Conservation (phyloP, 2,797 vertebrate species). For the Sebastes trivittatus region DNA sequence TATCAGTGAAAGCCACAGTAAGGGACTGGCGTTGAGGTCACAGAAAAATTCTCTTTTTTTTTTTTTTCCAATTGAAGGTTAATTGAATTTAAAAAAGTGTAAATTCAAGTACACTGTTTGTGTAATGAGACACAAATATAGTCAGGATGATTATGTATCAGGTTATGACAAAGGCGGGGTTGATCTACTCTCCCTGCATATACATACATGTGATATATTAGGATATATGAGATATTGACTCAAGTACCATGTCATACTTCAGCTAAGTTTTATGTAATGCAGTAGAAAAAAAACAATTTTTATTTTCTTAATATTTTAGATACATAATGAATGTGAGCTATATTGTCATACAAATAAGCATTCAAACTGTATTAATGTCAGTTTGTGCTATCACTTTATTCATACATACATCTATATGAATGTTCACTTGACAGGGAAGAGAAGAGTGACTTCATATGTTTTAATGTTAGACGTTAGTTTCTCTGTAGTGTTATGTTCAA, state of each 20-base stretch:
- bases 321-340: background rate
- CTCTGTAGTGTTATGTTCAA: background rate
- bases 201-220: too few species aligned
- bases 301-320: background rate
- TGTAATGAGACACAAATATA: background rate
- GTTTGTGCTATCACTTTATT: background rate
- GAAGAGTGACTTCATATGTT: background rate
- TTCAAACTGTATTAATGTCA: background rate
- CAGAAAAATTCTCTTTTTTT: background rate
- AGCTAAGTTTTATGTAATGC: background rate
- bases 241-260: too few species aligned
- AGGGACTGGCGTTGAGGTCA: background rate
- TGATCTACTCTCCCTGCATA: background rate
- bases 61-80: background rate
- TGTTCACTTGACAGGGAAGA: background rate
- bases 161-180: background rate
- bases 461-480: background rate
- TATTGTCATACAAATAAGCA: background rate
- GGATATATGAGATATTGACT: too few species aligned
- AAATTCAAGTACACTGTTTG: background rate
- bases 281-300: background rate
- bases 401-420: background rate
- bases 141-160: background rate
- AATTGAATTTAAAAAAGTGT: background rate
- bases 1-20: constrained; percentile 24